Percentiles rank a stretch among this genome's conserved stretches.
Conservation (phyloP, 2,797 vertebrate genomes). For the Falco columbarius region DNA sequence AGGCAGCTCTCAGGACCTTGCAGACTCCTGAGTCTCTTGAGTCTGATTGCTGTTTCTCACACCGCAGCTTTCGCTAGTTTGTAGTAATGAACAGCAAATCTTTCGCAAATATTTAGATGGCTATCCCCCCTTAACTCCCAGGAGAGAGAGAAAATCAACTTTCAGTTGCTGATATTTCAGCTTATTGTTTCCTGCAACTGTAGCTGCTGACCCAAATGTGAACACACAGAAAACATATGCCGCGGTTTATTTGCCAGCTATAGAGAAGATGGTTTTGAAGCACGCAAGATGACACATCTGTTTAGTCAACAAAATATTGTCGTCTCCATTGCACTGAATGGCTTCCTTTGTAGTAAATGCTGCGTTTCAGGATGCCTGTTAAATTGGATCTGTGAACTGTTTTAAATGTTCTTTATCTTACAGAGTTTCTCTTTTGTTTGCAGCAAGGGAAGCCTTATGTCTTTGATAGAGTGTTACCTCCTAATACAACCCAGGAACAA, state of each 20-base stretch:
- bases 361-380: not conserved
- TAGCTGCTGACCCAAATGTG: not conserved
- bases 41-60: not conserved
- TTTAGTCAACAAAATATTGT: not conserved
- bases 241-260: not conserved
- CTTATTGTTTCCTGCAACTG: not conserved
- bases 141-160: not conserved
- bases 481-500: slow-evolving; percentile 88
- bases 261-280: not conserved
- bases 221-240: not conserved
- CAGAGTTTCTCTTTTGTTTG: slow-evolving; percentile 5
- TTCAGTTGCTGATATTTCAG: not conserved
- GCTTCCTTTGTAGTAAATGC: not conserved
- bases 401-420: not conserved
- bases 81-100: not conserved
- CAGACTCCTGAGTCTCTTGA: not conserved
- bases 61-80: not conserved
- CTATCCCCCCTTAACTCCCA: not conserved
- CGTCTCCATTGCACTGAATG: not conserved
- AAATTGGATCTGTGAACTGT: not conserved
- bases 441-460: slow-evolving; percentile 89
- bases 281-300: not conserved
- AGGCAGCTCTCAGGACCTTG: not conserved
- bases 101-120: not conserved
- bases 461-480: slow-evolving; percentile 88